Evolutionary conservation across 2,797 vertebrate species (phyloP).

Genomic region (Meda fulgida): DNA sequence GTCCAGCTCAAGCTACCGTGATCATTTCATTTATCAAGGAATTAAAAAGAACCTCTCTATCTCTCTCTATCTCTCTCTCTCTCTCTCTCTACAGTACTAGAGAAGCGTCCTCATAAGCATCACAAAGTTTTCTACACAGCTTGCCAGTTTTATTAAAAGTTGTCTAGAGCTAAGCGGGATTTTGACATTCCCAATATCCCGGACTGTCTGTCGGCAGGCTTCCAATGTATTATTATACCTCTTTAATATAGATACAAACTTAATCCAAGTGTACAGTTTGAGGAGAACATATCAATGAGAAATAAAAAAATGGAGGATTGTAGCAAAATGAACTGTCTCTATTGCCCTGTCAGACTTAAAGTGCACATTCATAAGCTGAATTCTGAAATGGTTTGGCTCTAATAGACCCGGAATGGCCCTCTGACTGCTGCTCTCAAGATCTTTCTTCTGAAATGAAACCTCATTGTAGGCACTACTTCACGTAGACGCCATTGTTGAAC

Average conservation of each 20-base stretch:
- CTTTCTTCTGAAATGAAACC: slow-evolving; percentile 36
- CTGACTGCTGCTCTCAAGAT: slow-evolving; percentile 22
- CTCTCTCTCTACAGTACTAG: not conserved
- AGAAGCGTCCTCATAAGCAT: slow-evolving; percentile 9
- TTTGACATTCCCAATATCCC: slow-evolving; percentile 36
- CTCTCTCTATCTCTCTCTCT: not conserved
- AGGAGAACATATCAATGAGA: slow-evolving; percentile 27
- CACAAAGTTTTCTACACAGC: slow-evolving; percentile 22
- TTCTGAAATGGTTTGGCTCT: slow-evolving; percentile 37
- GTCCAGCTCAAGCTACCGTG: slow-evolving; percentile 12
- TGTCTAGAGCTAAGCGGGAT: slow-evolving; percentile 12
- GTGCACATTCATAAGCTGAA: slow-evolving; percentile 43
- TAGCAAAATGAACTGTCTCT: slow-evolving; percentile 8
- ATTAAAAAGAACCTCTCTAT: not conserved
- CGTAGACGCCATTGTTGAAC: not conserved
- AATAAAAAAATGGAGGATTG: slow-evolving; percentile 4
- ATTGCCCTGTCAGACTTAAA: slow-evolving; percentile 29
- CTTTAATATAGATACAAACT: slow-evolving; percentile 24
- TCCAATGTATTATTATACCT: slow-evolving; percentile 8
- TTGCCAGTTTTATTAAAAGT: slow-evolving; percentile 44
- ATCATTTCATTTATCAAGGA: slow-evolving; percentile 32
- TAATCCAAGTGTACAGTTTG: slow-evolving; percentile 35
- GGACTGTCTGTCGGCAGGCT: not conserved
- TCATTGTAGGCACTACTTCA: not conserved
- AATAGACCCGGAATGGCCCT: slow-evolving; percentile 24